phyloP scores from a whole-genome alignment of 2,113 vertebrate species.

The Melanostigma gelatinosum region DNA sequence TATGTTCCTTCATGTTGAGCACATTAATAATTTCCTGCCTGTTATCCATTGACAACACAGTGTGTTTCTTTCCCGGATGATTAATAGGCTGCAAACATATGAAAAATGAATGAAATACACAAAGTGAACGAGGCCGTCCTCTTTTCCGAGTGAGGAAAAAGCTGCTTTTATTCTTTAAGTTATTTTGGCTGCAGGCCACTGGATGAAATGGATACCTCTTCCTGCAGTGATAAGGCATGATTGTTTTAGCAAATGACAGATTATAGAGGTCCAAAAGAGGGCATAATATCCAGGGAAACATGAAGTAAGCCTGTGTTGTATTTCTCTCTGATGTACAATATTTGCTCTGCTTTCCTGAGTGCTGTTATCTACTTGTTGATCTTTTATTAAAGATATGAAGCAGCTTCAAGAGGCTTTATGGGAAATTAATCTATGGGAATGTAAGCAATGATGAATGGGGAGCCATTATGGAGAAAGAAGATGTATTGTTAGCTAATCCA shows the following conservation, averaged over 20 bases:
- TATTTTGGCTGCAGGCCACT: conserved; percentile 65
- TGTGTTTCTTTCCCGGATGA: conserved; percentile 69
- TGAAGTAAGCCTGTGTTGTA: conserved; percentile 36
- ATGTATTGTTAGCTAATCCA: conserved; percentile 31
- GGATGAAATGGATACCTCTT: conserved; percentile 69
- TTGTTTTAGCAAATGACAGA: conserved; percentile 65
- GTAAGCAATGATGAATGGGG: conserved; percentile 38
- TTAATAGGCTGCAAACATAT: conserved; percentile 65
- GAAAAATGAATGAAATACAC: conserved; percentile 64
- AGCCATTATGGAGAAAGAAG: not conserved
- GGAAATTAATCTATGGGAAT: conserved; percentile 58
- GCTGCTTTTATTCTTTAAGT: conserved; percentile 59
- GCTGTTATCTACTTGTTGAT: conserved; percentile 26
- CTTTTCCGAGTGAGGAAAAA: conserved; percentile 38
- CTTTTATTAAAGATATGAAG: conserved; percentile 32
- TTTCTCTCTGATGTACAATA: conserved; percentile 36
- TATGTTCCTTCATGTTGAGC: conserved; percentile 73
- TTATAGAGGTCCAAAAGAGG: conserved; percentile 53
- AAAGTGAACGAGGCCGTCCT: conserved; percentile 32
- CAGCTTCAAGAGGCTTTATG: conserved; percentile 48
- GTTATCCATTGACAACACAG: conserved; percentile 57
- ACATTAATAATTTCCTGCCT: conserved; percentile 75
- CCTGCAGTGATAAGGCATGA: conserved; percentile 70
- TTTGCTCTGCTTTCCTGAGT: conserved; percentile 13
- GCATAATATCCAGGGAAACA: conserved; percentile 39